Evolutionary conservation across 2,797 vertebrate species (phyloP).

Genomic region (Ciconia nigra): DNA sequence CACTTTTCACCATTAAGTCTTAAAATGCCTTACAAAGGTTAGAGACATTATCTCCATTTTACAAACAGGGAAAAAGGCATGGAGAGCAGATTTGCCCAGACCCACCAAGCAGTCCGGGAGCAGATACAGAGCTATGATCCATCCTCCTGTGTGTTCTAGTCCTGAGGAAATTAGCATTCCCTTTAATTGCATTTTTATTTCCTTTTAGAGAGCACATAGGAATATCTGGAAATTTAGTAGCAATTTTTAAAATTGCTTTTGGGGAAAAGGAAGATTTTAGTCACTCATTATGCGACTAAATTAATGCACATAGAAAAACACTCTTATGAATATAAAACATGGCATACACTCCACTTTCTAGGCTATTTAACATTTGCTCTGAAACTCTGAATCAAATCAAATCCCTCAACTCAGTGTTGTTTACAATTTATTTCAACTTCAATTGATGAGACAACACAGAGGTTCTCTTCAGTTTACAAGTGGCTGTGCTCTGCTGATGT

Average conservation of each 20-base stretch:
- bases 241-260: conserved; percentile 59
- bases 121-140: not conserved
- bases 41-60: not conserved
- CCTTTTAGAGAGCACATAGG: conserved; percentile 21
- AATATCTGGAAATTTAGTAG: conserved; percentile 44
- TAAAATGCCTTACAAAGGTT: not conserved
- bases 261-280: conserved; percentile 60
- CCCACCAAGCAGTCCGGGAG: not conserved
- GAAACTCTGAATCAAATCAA: conserved; percentile 37
- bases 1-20: not conserved
- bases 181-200: conserved; percentile 52
- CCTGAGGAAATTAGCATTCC: conserved; percentile 24
- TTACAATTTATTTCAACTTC: conserved; percentile 40
- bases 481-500: not conserved
- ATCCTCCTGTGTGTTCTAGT: not conserved
- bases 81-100: not conserved
- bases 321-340: conserved; percentile 47
- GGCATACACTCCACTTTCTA: not conserved
- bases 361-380: conserved; percentile 41
- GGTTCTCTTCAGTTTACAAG: not conserved
- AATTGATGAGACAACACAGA: not conserved
- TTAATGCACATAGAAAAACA: conserved; percentile 44
- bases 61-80: not conserved
- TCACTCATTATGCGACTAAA: conserved; percentile 34
- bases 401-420: conserved; percentile 14